Base-by-base conservation (phyloP, 2,888 invertebrate species). In the Diabrotica balteata region DNA sequence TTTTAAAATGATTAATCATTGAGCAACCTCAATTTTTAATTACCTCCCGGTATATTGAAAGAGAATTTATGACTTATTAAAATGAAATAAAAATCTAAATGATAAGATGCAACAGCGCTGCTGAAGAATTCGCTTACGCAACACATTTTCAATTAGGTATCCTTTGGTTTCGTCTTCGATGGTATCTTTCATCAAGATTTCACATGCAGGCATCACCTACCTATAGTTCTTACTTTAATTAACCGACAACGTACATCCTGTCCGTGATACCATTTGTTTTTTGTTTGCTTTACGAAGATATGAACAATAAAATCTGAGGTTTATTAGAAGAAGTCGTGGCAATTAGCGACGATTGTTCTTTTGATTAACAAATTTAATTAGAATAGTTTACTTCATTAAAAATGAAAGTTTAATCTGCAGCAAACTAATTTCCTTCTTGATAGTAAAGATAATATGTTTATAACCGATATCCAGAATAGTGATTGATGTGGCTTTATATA, bases 221-320 rank as follows among this genome's bases (percentile, higher is more conserved):
- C 32, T 32, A 32, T 32, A 32, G 32, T 32, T 53, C 22, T 53
- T 22, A 32, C n/a, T 9, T 53, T 53, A 53, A 42, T 53, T 42
- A 53, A 53, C 53, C 42, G n/a, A 53, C 43, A 54, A 43, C 42
- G 42, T 8, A 52, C 32, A 52, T 52, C 10, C 52, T 17, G 52
- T 52, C 32, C 11, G n/a, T 32, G 32, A 32, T 32, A 32, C 32
- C 1, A 32, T 32, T 32, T 32, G 32, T 32, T 32, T 32, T 32
- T 32, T 7, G 11, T 9, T 11, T 7, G 11, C 32, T 32, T 11
- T 49, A 9, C 49, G 7, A 11, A 7, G 10, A 7, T 4, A 17
- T 51, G 6, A 51, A 51, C 17, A 51, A 51, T 51, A 22, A 9
- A 51, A 51, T 22, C 17, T 22, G 17, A n/a, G 7, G 7, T 43